These are phyloP conservation scores for Neodon shergylaensis DNA, from an alignment of 2,113 vertebrate genomes.

Conservation along the genomic window DNA sequence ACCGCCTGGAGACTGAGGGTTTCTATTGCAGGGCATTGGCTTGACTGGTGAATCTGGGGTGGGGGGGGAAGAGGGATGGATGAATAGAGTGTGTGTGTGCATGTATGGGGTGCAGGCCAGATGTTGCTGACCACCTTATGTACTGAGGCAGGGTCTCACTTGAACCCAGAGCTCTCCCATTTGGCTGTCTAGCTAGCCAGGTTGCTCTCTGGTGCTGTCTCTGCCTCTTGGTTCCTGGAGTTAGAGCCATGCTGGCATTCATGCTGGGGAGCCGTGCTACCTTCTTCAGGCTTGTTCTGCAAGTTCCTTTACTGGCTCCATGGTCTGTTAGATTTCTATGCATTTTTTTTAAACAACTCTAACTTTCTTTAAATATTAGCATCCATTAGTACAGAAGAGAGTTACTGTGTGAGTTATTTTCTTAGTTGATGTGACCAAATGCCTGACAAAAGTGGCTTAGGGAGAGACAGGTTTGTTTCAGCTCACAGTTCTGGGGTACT, in stretches of 20 bases:
- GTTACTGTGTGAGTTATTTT: background rate
- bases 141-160: background rate
- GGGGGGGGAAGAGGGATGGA: background rate
- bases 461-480: background rate
- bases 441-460: background rate
- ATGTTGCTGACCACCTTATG: background rate
- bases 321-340: background rate
- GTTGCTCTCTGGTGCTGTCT: background rate
- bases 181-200: background rate
- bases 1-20: too few relatives aligned
- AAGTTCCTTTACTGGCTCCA: background rate
- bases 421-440: background rate
- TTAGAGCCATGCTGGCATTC: too few relatives aligned
- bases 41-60: too few relatives aligned
- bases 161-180: background rate
- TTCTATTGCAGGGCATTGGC: accelerated
- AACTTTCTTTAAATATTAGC: background rate
- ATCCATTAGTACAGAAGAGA: background rate
- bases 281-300: background rate
- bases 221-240: background rate
- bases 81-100: background rate
- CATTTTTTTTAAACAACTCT: background rate
- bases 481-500: background rate
- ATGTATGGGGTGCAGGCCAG: background rate
- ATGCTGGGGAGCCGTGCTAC: too few relatives aligned